Conservation (phyloP, 2,888 invertebrate genomes). For the Clistopyga incitator region DNA sequence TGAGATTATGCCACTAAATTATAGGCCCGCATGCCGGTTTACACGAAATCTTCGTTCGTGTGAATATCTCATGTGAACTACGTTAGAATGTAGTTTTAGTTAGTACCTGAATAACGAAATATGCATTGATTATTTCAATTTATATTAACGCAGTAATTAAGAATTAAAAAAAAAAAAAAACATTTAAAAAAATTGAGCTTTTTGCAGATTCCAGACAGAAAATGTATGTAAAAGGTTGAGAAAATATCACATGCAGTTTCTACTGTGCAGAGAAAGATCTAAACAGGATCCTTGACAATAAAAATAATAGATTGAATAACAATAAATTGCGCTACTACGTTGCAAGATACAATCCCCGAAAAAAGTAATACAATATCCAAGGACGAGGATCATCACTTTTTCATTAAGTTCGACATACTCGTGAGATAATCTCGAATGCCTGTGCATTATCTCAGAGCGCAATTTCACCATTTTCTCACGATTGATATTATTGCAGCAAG, state of each 20-base stretch:
- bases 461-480: background rate
- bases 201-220: too few species aligned
- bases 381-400: background rate
- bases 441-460: background rate
- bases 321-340: too few species aligned
- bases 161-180: too few species aligned
- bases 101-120: background rate
- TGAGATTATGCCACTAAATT: constrained; percentile 58
- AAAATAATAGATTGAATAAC: too few species aligned
- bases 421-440: background rate
- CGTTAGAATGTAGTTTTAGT: background rate
- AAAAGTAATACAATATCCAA: too few species aligned
- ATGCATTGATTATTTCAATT: background rate
- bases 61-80: background rate
- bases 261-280: too few species aligned
- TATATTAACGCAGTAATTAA: too few species aligned
- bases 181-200: too few species aligned
- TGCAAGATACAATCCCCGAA: too few species aligned
- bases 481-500: constrained; percentile 71
- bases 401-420: background rate
- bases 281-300: too few species aligned
- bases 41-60: constrained; percentile 49
- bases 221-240: too few species aligned
- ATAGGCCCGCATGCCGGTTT: constrained; percentile 51
- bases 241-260: too few species aligned